A percentile compares a stretch with the other conserved stretches of the same genome.
Conservation (phyloP, 2,888 invertebrate genomes). For the Xylota sylvarum region DNA sequence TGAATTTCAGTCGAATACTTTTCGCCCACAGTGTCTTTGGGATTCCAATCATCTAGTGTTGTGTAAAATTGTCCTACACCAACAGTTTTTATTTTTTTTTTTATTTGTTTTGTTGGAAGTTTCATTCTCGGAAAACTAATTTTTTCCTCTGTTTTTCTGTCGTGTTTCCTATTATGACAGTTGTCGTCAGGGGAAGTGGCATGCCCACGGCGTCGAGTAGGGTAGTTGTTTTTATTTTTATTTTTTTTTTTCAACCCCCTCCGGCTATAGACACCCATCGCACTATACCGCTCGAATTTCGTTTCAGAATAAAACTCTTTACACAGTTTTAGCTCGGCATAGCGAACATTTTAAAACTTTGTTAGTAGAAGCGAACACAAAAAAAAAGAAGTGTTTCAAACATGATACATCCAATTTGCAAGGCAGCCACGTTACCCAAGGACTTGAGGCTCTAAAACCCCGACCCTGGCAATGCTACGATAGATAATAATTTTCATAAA, state of each 20-base stretch:
- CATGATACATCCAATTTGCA: slow-evolving; percentile 49
- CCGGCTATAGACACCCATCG: not conserved
- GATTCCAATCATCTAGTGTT: slow-evolving; percentile 16
- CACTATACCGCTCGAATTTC: slow-evolving; percentile 23
- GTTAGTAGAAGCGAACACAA: not conserved
- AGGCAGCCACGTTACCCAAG: slow-evolving; percentile 13
- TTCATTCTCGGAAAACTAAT: slow-evolving; percentile 37
- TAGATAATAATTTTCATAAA: slow-evolving; percentile 54
- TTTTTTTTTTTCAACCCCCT: too few species aligned
- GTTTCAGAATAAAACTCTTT: slow-evolving; percentile 23
- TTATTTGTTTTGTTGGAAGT: slow-evolving; percentile 7
- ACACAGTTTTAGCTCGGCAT: slow-evolving; percentile 9
- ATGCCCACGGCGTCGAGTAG: slow-evolving; percentile 11
- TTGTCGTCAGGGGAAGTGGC: slow-evolving; percentile 46
- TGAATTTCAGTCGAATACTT: not conserved
- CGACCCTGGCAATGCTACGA: slow-evolving; percentile 18
- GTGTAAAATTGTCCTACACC: slow-evolving; percentile 38
- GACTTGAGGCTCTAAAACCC: not conserved
- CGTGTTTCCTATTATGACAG: slow-evolving; percentile 56
- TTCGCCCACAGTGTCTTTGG: slow-evolving; percentile 12
- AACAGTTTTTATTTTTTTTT: slow-evolving; percentile 26
- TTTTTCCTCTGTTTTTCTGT: slow-evolving; percentile 43
- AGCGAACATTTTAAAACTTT: slow-evolving; percentile 33
- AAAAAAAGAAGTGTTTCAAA: slow-evolving; percentile 27
- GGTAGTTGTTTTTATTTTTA: not conserved